These are phyloP conservation scores for Onychostruthus taczanowskii DNA, from an alignment of 2,113 vertebrate species.

Conservation along the genomic window DNA sequence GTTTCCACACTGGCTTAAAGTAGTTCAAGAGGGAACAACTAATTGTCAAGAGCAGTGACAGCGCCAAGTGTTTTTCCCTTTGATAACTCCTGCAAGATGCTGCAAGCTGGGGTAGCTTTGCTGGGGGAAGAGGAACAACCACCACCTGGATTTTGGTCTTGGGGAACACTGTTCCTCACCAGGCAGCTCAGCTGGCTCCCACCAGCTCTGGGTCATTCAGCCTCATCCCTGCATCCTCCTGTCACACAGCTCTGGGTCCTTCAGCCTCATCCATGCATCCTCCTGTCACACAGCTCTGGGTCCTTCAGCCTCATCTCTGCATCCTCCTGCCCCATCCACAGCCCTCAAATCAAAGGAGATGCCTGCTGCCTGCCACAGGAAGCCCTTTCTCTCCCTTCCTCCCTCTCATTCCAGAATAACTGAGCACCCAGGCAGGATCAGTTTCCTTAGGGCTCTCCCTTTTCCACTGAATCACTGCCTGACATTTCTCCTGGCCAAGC, in stretches of 20 bases:
- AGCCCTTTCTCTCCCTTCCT: not conserved
- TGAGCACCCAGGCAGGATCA: not conserved
- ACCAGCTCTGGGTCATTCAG: not conserved
- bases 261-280: not conserved
- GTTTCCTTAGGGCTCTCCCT: not conserved
- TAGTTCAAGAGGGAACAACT: not conserved
- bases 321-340: not conserved
- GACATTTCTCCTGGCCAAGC: not conserved
- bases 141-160: not conserved
- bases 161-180: not conserved
- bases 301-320: not conserved
- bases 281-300: not conserved
- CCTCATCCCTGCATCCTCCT: not conserved
- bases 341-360: not conserved
- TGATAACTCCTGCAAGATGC: not conserved
- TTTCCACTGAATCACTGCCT: not conserved
- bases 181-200: not conserved
- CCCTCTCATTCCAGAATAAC: not conserved
- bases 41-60: not conserved
- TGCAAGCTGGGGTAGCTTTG: not conserved
- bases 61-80: not conserved
- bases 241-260: not conserved
- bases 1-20: not conserved
- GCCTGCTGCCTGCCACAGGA: not conserved
- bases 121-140: not conserved